Base-by-base conservation (phyloP, 2,797 vertebrate genomes). In the Taeniopygia guttata region DNA sequence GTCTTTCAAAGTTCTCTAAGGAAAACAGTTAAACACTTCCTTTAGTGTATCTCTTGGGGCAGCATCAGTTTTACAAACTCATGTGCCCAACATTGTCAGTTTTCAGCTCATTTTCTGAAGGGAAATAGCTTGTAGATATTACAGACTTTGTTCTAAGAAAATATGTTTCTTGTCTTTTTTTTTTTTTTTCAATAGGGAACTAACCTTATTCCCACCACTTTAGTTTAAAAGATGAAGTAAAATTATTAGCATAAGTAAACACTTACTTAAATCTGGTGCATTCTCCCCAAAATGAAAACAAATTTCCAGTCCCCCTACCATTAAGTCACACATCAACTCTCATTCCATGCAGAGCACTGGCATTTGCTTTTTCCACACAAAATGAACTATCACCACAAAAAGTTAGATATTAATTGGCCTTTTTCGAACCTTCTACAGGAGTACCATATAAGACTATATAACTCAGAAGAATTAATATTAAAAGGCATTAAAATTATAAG, bases 401-500 rank as follows among this genome's bases (percentile, higher is more conserved):
- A 43, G 8, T 58, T 73, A 26, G 58, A 56, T 17, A 81, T 49
- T 23, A n/a, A 29, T 25, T 81, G n/a, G 49, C 19, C 18, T 89
- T 84, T 74, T 93, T 43, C 51, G 82, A 83, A 48, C 3, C 14
- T 90, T 70, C 49, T n/a, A 38, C 38, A 67, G 29, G 3, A 38
- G 4, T 46, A 59, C 7, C 6, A 17, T 32, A 10, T 12, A 59
- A 16, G 40, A 32, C 10, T 21, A 54, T 48, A 49, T 26, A n/a
- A 56, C 36, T 74, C 36, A 80, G 48, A 87, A 63, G 14, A 77
- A 80, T 85, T 82, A 90, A 76, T 89, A 83, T 80, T 94, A 90
- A 94, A 82, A 62, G 22, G 12, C 43, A 84, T 75, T 86, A 88
- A 87, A 89, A 72, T 54, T 58, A 72, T 70, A 91, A 83, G 73